Evolutionary conservation across 2,113 vertebrate genomes (phyloP).

Genomic region (Amblyornis subalaris): DNA sequence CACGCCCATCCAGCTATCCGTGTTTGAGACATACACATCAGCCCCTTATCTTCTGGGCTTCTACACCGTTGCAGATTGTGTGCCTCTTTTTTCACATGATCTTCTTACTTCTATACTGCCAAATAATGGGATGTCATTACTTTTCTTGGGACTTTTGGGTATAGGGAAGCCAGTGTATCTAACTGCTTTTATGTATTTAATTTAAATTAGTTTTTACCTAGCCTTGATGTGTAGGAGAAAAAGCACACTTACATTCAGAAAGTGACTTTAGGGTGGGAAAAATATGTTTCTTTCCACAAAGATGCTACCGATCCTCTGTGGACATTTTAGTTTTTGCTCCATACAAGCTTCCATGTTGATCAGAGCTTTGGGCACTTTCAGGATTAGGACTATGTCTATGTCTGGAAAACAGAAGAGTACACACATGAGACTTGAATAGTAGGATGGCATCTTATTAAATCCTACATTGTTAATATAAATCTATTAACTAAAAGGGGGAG

Average conservation of each 20-base stretch:
- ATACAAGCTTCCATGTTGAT: background rate
- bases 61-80: background rate
- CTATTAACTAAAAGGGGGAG: background rate
- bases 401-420: background rate
- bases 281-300: background rate
- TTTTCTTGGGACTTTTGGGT: background rate
- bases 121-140: background rate
- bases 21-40: background rate
- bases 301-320: background rate
- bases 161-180: background rate
- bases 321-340: background rate
- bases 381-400: background rate
- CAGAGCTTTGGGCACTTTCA: background rate
- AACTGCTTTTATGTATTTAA: background rate
- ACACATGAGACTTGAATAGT: background rate
- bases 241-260: background rate
- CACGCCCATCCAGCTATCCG: accelerated
- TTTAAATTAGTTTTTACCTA: background rate
- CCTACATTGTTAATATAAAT: background rate
- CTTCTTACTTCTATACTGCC: background rate
- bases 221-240: background rate
- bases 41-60: background rate
- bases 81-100: background rate
- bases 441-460: background rate
- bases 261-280: background rate